Percentiles rank a stretch among this genome's conserved stretches.
These are phyloP conservation scores for Sitta carolinensis DNA, from an alignment of 2,797 vertebrate species.

Conservation along the genomic window DNA sequence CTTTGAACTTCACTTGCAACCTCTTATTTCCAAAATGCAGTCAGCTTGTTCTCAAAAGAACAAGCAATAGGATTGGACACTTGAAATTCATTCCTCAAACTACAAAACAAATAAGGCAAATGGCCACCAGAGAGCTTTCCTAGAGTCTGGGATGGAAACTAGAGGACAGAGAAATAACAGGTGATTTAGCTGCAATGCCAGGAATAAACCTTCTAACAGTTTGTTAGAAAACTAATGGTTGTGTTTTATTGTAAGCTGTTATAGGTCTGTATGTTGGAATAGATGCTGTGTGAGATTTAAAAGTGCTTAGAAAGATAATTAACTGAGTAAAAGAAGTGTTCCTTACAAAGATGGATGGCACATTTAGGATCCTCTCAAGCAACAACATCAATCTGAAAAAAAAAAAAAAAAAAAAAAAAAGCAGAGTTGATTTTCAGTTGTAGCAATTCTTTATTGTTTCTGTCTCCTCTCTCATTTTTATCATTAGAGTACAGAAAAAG, in stretches of 20 bases:
- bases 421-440: not conserved
- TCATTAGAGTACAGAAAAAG: not conserved
- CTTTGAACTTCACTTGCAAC: not conserved
- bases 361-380: not conserved
- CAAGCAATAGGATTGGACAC: not conserved
- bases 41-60: not conserved
- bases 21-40: not conserved
- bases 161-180: not conserved
- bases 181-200: not conserved
- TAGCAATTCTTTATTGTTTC: not conserved
- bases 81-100: not conserved
- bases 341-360: not conserved
- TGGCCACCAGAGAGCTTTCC: not conserved
- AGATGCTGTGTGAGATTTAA: not conserved
- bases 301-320: not conserved
- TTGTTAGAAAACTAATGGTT: not conserved
- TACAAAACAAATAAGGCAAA: not conserved
- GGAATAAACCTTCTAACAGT: not conserved
- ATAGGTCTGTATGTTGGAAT: not conserved
- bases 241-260: not conserved
- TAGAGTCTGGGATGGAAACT: not conserved
- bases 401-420: not conserved
- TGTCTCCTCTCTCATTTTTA: not conserved
- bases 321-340: not conserved
- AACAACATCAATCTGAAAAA: not conserved